Evolutionary conservation across 2,888 invertebrate species (phyloP).

Genomic region (Hetaerina titia): DNA sequence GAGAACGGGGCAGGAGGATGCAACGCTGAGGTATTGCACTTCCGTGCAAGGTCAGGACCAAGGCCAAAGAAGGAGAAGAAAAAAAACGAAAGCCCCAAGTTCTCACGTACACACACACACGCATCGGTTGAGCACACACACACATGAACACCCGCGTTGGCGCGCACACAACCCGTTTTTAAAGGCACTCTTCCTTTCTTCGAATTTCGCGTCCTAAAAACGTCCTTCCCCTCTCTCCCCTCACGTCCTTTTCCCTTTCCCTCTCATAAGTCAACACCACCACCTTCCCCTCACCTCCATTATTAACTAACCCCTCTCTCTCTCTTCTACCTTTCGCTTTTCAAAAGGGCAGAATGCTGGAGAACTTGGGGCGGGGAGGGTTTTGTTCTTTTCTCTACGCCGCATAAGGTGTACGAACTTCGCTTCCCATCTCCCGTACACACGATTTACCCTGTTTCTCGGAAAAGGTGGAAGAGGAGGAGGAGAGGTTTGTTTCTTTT

Average conservation of each 20-base stretch:
- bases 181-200: constrained; percentile 41
- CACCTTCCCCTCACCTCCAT: neutral
- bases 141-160: neutral
- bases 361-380: neutral
- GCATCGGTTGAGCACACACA: neutral
- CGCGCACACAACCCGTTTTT: neutral
- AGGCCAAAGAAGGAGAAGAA: neutral
- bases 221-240: neutral
- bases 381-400: neutral
- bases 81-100: neutral
- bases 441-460: neutral
- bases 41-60: constrained; percentile 33
- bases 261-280: neutral
- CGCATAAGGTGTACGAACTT: neutral
- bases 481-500: neutral
- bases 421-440: neutral
- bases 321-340: neutral
- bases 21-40: constrained; percentile 33
- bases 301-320: neutral
- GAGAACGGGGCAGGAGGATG: neutral
- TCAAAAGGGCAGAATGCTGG: neutral
- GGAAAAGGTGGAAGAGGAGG: neutral
- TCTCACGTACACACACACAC: neutral
- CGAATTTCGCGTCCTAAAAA: constrained; percentile 38
- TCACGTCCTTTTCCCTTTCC: neutral